Evolutionary conservation across 2,888 invertebrate genomes (phyloP).

Genomic region (Xestia rhomboidea): DNA sequence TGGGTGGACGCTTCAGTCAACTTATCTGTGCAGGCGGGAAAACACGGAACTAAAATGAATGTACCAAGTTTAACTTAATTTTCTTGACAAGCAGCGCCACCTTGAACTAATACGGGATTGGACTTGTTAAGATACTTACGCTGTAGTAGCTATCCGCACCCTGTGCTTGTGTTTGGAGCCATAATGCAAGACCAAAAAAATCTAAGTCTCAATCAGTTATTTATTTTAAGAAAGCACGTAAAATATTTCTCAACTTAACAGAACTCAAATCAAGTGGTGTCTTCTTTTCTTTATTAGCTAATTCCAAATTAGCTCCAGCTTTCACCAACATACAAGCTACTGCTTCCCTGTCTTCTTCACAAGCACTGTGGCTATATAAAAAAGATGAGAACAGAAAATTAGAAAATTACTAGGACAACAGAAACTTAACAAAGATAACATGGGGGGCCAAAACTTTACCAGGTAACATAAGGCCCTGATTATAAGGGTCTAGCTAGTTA

Average conservation of each 20-base stretch:
- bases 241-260: conserved; percentile 76
- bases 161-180: not conserved
- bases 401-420: not conserved
- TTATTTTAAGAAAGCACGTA: conserved; percentile 68
- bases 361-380: conserved; percentile 93
- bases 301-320: conserved; percentile 91
- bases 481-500: not conserved
- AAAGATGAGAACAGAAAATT: not conserved
- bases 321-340: conserved; percentile 92
- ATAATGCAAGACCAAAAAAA: not conserved
- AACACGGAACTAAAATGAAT: too few relatives aligned
- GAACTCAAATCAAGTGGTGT: conserved; percentile 92
- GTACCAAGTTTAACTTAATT: too few relatives aligned
- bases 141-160: not conserved
- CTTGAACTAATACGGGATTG: too few relatives aligned
- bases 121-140: not conserved
- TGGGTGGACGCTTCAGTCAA: too few relatives aligned
- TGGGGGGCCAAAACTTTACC: not conserved
- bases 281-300: conserved; percentile 92
- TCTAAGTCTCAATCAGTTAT: not conserved
- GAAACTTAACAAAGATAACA: not conserved
- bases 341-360: conserved; percentile 94
- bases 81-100: too few relatives aligned
- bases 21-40: too few relatives aligned
- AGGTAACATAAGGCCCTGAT: not conserved